A percentile compares a stretch with the other conserved stretches of the same genome.
phyloP scores from a whole-genome alignment of 2,888 invertebrate genomes.

The Dasysyrphus tricinctus region DNA sequence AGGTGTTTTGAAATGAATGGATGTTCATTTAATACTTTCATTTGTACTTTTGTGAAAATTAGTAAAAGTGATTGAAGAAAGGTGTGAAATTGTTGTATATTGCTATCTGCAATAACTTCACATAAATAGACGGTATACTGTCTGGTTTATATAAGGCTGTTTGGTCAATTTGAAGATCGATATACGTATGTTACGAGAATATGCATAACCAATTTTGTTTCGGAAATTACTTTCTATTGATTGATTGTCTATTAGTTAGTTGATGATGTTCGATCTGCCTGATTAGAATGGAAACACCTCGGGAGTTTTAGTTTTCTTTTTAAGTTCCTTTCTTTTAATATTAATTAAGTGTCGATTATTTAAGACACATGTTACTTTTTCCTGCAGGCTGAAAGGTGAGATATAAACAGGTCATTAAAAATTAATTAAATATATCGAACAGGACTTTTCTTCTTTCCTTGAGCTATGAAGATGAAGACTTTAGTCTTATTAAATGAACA shows the following conservation, averaged over 20 bases:
- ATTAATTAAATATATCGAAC: neutral
- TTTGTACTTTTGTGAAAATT: conserved; percentile 54
- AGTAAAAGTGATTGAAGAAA: conserved; percentile 69
- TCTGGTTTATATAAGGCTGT: neutral
- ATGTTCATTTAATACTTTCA: conserved; percentile 57
- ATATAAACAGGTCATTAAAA: neutral
- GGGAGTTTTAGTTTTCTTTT: neutral
- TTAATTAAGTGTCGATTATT: neutral
- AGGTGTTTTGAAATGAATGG: conserved; percentile 38
- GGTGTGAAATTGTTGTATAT: conserved; percentile 43
- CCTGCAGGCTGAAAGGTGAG: neutral
- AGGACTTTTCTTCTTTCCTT: neutral
- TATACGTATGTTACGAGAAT: neutral
- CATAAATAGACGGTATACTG: neutral
- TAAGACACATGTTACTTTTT: no score
- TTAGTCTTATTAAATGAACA: neutral
- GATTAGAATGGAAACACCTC: conserved; percentile 19
- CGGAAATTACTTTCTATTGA: conserved; percentile 1
- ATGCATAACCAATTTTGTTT: neutral
- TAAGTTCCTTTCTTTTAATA: conserved; percentile 7
- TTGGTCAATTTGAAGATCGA: neutral
- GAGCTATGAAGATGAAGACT: neutral
- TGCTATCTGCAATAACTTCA: neutral
- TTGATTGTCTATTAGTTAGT: conserved; percentile 1
- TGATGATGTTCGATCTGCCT: neutral